phyloP scores from a whole-genome alignment of 2,888 invertebrate species.

The Athripsodes cinereus region DNA sequence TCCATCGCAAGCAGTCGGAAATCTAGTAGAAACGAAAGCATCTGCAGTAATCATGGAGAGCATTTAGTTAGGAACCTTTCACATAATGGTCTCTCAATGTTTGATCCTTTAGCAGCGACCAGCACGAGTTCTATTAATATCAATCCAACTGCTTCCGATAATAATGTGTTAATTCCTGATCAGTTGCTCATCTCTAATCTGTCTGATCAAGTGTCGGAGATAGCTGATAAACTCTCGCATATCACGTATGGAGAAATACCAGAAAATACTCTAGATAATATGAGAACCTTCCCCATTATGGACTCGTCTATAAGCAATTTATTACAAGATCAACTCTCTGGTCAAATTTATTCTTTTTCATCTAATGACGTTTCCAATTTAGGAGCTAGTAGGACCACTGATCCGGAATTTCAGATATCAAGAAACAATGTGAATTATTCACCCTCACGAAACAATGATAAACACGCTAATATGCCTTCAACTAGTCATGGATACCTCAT shows the following conservation, averaged over 20 bases:
- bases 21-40: conserved; percentile 37
- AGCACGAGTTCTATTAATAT: conserved; percentile 20
- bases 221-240: conserved; percentile 44
- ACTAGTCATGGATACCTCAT: conserved; percentile 59
- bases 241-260: conserved; percentile 32
- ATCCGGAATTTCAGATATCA: conserved; percentile 32
- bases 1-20: conserved; percentile 32
- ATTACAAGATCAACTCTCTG: conserved; percentile 31
- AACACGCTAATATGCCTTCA: conserved; percentile 51
- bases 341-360: conserved; percentile 43
- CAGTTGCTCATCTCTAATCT: conserved; percentile 45
- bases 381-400: conserved; percentile 2
- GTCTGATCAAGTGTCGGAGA: conserved; percentile 48
- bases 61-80: conserved; percentile 44
- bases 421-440: conserved; percentile 31
- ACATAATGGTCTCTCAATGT: conserved; percentile 47
- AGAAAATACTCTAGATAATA: conserved; percentile 30
- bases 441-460: conserved; percentile 38
- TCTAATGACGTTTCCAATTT: conserved; percentile 44
- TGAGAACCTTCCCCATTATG: conserved; percentile 32
- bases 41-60: conserved; percentile 31
- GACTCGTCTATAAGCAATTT: conserved; percentile 26
- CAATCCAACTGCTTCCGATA: conserved; percentile 30
- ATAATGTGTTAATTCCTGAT: conserved; percentile 41
- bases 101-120: conserved; percentile 39